Evolutionary conservation across 2,888 invertebrate genomes (phyloP), one percentile per base, ranked within the genome.

Genomic region (Anarsia innoxiella): DNA sequence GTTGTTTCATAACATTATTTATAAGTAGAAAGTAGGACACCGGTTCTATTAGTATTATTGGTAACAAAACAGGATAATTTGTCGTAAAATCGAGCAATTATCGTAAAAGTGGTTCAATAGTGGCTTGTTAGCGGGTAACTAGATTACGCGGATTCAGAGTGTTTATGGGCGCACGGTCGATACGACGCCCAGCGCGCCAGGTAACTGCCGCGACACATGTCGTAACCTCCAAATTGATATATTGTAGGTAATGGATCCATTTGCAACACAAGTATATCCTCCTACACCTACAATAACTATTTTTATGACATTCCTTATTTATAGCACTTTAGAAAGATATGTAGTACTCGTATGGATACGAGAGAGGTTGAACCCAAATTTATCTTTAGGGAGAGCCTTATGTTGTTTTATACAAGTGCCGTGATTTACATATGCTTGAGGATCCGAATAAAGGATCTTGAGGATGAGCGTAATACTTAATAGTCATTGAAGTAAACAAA

Each of bases 51-150:
- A n/a, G n/a, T 25, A 3, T 3, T 25, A 25, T 25, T 25, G n/a
- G 25, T 3, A n/a, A 9, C 25, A 25, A 13, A 33, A 23, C 25
- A 33, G 19, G 33, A 14, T 14, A 13, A 5, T 33, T 33, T 8
- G 25, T 12, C 33, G 15, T 33, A 29, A 36, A 36, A 36, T 48
- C 45, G 55, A 55, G 52, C 57, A 56, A 59, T 67, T 49, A 65
- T 71, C 74, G 71, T 78, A 76, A 77, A 74, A 66, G 58, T 55
- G 48, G 2, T 10, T 48, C 58, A 57, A 70, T 74, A 66, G 72
- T 62, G 66, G 57, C 23, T 78, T 75, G 77, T 77, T 76, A 72
- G 59, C 55, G 52, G 66, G 71, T 68, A 70, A 67, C 63, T 73
- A 71, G 70, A 70, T 76, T 74, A 69, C 65, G 49, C 41, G 58